Evolutionary conservation across 1,140 invertebrate genomes (phyloP), one percentile per base, ranked within the genome.

Genomic region (Hydropsyche tenuis): DNA sequence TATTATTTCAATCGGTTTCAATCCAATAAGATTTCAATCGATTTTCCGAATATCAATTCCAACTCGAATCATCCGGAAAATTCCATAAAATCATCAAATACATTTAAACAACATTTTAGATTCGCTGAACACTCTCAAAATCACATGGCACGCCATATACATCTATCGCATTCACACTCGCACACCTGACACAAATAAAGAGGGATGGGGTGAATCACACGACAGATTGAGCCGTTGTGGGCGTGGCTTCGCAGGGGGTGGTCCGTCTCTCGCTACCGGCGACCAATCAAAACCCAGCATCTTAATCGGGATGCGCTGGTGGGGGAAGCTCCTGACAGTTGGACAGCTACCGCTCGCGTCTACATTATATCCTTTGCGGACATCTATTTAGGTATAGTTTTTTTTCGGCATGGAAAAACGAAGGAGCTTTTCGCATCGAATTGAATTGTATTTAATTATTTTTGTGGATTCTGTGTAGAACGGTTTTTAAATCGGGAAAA

Each of bases 251-350:
- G 23, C 18, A 60, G 23, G 56, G 23, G 56, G 56, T 23, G 56
- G 20, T 22, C 0, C 23, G 20, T 3, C 4, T 1, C 45, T 4
- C 11, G 25, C 20, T 1, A 9, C 9, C 5, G 11, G 4, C 16
- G 18, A 60, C 56, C 56, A 60, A 60, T 60, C 56, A 60, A 9
- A 60, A 14, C 12, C 20, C 6, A 60, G 56, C 22, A 60, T 60
- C 56, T 60, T 25, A 23, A 60, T 60, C 20, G 56, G 23, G 56
- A 60, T 60, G 56, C 2, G 22, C 4, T 60, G 56, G 56, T 22
- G 56, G 30, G 56, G 56, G 56, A 25, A 22, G 56, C 56, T 60
- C 56, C 56, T 27, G 56, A 60, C 56, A 60, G 22, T 56, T 9
- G 22, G 11, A 60, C n/a, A 20, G 56, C 56, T 60, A 53, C 20